These are phyloP conservation scores for Lycocerus yunnanus DNA, from an alignment of 2,888 invertebrate genomes.

Conservation along the genomic window DNA sequence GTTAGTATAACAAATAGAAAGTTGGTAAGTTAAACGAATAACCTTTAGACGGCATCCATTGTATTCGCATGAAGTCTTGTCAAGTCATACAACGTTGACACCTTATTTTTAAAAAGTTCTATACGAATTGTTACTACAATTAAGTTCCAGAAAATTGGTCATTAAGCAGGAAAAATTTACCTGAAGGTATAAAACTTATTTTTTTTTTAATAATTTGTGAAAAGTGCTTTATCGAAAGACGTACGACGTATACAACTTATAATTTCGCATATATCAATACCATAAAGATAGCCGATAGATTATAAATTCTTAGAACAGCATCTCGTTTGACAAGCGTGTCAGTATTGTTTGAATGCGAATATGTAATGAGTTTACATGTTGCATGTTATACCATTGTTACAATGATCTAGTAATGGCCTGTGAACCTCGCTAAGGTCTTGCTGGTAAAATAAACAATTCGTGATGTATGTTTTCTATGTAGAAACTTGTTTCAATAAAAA, in stretches of 20 bases:
- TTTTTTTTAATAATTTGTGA: not conserved
- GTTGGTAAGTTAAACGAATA: not conserved
- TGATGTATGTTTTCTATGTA: conserved; percentile 30
- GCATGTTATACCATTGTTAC: conserved; percentile 35
- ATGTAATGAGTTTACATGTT: conserved; percentile 28
- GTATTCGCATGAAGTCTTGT: not conserved
- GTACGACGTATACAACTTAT: not conserved
- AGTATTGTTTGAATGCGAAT: conserved; percentile 26
- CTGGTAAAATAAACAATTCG: conserved; percentile 27
- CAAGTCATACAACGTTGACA: not conserved
- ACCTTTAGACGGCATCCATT: not conserved
- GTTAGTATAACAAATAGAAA: not conserved
- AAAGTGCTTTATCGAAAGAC: not conserved
- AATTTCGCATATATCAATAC: not conserved
- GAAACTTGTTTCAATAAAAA: conserved; percentile 13
- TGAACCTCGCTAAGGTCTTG: conserved; percentile 16
- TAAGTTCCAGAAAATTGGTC: too few species aligned
- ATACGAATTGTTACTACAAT: not conserved
- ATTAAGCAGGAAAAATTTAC: too few species aligned
- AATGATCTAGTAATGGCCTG: conserved; percentile 35
- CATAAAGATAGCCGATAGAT: not conserved
- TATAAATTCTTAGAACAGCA: conserved; percentile 21
- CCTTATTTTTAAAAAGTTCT: not conserved
- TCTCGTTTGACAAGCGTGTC: conserved; percentile 31
- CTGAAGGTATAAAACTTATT: not conserved